Percentiles rank a stretch among this genome's conserved stretches.
Evolutionary conservation across 1,140 invertebrate species (phyloP).

Genomic region (Drosophila truncata): DNA sequence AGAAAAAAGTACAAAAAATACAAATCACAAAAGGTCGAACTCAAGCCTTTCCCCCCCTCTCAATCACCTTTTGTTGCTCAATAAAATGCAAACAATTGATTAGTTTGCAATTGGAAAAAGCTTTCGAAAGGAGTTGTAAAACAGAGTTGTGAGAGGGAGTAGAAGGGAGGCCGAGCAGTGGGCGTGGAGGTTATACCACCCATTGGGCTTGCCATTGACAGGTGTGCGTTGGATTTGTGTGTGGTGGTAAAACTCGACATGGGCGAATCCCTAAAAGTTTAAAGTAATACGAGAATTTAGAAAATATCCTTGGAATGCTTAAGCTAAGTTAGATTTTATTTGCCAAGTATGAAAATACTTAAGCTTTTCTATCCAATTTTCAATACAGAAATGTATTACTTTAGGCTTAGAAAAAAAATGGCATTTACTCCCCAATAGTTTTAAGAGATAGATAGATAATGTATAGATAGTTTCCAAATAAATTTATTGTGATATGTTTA

Average conservation of each 20-base stretch:
- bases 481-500: background rate
- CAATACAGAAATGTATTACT: background rate
- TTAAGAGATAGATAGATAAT: no score
- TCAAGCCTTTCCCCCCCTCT: conserved; percentile 63
- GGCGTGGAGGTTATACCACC: conserved; percentile 29
- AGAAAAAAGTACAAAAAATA: conserved; percentile 12
- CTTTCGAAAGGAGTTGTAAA: conserved; percentile 19
- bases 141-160: background rate
- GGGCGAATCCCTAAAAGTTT: background rate
- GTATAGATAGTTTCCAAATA: background rate
- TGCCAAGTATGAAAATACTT: background rate
- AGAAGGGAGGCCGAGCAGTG: background rate
- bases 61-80: conserved; percentile 70
- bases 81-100: conserved; percentile 83
- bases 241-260: background rate
- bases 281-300: background rate
- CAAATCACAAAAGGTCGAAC: conserved; percentile 75
- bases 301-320: background rate
- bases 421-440: background rate
- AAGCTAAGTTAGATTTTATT: background rate
- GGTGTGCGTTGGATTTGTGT: conserved; percentile 36
- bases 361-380: background rate
- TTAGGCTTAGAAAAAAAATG: background rate
- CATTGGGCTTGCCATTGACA: conserved; percentile 67
- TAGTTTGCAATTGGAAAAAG: conserved; percentile 79